A percentile compares a stretch with the other conserved stretches of the same genome.
Evolutionary conservation across 2,797 vertebrate species (phyloP).

Genomic region (Tapirus indicus): DNA sequence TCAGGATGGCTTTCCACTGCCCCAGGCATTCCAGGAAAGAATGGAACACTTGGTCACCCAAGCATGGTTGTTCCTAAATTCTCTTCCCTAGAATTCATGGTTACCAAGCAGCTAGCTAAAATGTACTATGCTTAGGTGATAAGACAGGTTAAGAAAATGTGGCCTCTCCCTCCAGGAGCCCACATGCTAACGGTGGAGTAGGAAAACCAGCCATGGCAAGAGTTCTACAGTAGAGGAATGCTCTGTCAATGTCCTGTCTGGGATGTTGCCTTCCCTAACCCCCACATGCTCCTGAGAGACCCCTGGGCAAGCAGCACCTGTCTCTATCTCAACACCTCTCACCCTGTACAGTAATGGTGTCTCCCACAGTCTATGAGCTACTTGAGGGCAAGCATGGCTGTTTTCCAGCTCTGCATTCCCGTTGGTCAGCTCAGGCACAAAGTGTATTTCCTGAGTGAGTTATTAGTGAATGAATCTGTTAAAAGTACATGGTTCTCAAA

Average conservation of each 20-base stretch:
- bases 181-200: rapidly evolving
- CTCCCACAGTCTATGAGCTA: not conserved
- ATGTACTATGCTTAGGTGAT: too few species aligned
- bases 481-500: not conserved
- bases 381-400: not conserved
- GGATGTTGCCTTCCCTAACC: not conserved
- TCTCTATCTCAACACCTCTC: not conserved
- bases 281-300: not conserved
- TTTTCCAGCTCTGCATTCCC: not conserved
- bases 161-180: not conserved
- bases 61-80: not conserved
- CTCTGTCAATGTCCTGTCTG: too few species aligned
- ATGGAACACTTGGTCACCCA: not conserved
- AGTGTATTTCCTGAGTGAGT: not conserved
- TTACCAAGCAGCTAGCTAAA: not conserved
- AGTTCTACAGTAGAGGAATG: not conserved
- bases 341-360: not conserved
- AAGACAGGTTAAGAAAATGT: not conserved
- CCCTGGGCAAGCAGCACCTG: not conserved
- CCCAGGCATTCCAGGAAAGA: not conserved
- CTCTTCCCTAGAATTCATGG: not conserved
- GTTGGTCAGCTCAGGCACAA: not conserved
- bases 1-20: not conserved
- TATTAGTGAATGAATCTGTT: not conserved
- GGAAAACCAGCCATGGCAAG: rapidly evolving